Percentiles rank a stretch among this genome's conserved stretches.
Conservation (phyloP, 2,113 vertebrate species). For the Ophthalmolycus amberensis region DNA sequence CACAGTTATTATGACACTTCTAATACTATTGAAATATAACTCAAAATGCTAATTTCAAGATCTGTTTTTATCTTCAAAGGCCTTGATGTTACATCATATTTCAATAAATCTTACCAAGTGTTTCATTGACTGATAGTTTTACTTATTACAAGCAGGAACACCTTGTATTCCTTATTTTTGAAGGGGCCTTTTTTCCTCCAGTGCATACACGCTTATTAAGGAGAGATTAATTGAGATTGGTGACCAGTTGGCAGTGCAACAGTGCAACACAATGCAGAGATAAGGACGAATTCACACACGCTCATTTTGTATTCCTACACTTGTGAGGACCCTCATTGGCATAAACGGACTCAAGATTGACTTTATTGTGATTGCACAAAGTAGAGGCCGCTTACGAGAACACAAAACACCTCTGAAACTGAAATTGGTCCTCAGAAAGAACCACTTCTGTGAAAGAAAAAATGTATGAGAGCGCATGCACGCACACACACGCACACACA, state of each 20-base stretch:
- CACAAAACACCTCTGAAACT: neutral
- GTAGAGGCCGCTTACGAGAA: neutral
- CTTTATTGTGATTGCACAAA: neutral
- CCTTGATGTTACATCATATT: no score
- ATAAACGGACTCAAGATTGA: constrained; percentile 3
- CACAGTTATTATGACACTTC: no score
- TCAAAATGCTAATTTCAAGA: no score
- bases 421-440: neutral
- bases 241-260: neutral
- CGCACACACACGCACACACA: neutral
- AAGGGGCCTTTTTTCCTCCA: no score
- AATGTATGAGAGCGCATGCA: neutral
- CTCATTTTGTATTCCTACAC: neutral
- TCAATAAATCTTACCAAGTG: no score
- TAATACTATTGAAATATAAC: no score
- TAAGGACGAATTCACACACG: neutral
- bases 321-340: neutral
- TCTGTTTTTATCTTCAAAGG: no score
- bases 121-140: no score
- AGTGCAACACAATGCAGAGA: neutral
- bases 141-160: no score
- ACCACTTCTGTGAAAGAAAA: neutral
- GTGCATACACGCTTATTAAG: no score
- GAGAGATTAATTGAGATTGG: neutral
- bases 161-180: no score